Evolutionary conservation across 1,140 invertebrate genomes (phyloP), one percentile per base, ranked within the genome.

Genomic region (Marisa cornuarietis): DNA sequence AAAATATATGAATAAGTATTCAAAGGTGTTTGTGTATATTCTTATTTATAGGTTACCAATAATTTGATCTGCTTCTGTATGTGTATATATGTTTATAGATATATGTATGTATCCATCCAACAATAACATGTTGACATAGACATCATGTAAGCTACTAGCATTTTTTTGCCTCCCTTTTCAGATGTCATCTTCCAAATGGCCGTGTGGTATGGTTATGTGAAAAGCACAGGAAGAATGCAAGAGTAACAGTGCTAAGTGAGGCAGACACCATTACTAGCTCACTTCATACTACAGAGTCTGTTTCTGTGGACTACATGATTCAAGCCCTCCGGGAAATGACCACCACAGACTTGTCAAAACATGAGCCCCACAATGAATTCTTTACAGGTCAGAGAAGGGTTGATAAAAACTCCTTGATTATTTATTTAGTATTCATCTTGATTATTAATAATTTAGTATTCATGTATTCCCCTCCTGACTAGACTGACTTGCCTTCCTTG

Each of bases 201-300:
- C 86, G 83, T 68, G 80, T 79, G 42, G 84, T 82, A 18, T 87
- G 86, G 86, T 76, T 87, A 74, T 87, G 86, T 83, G 73, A 85
- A n/a, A 79, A 82, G 52, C 86, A 87, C 66, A 75, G 80, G 7
- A 79, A 79, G 61, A 76, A 71, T 16, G 83, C 78, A 79, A 82
- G 83, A 68, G 85, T 87, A 9, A 85, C 85, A 5, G 81, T 87
- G 20, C 80, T 87, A n/a, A 79, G 80, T 63, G 69, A 79, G 31
- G 81, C 84, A 20, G 81, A 81, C 22, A 73, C 74, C 14, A 71
- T 79, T n/a, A 75, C 77, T 14, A 76, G 62, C 49, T 54, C 79
- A 3, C 78, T 79, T 13, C 82, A 76, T 18, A 31, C 71, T 11
- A 74, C 65, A 24, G 80, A 82, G 24, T 54, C 61, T 5, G 26